Conservation (phyloP, 2,113 vertebrate species). For the Chionomys nivalis region DNA sequence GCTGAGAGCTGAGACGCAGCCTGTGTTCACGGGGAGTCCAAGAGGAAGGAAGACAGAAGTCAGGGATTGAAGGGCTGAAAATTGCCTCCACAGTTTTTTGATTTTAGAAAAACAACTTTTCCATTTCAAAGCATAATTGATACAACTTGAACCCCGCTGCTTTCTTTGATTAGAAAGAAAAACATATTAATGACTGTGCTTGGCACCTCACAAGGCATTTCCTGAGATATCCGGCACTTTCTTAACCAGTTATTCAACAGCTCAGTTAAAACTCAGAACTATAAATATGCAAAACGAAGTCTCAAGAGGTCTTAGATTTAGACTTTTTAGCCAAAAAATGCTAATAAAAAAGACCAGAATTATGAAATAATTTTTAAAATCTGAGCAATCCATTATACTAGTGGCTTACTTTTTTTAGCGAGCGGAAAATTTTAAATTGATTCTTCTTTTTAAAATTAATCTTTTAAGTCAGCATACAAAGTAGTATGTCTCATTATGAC, state of each 20-base stretch:
- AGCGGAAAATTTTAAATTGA: slow-evolving; percentile 19
- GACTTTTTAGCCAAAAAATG: background rate
- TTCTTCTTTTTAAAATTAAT: background rate
- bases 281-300: slow-evolving; percentile 35
- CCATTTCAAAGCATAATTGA: slow-evolving; percentile 69
- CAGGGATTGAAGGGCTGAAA: slow-evolving; percentile 32
- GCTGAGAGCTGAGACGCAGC: background rate
- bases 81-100: slow-evolving; percentile 57
- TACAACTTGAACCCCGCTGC: slow-evolving; percentile 55
- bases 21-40: background rate
- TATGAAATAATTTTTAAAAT: slow-evolving; percentile 10
- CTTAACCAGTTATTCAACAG: slow-evolving; percentile 60
- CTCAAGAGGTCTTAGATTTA: slow-evolving; percentile 37
- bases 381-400: background rate
- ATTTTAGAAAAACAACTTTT: slow-evolving; percentile 15
- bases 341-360: background rate
- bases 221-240: slow-evolving; percentile 58
- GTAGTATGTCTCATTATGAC: background rate
- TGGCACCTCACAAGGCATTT: slow-evolving; percentile 52
- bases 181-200: slow-evolving; percentile 60
- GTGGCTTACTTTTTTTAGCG: slow-evolving; percentile 1
- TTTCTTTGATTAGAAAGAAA: slow-evolving; percentile 74
- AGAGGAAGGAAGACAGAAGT: slow-evolving; percentile 59
- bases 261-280: slow-evolving; percentile 73
- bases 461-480: background rate